Conservation (phyloP, 2,888 invertebrate species). For the Sarcophaga rosellei region DNA sequence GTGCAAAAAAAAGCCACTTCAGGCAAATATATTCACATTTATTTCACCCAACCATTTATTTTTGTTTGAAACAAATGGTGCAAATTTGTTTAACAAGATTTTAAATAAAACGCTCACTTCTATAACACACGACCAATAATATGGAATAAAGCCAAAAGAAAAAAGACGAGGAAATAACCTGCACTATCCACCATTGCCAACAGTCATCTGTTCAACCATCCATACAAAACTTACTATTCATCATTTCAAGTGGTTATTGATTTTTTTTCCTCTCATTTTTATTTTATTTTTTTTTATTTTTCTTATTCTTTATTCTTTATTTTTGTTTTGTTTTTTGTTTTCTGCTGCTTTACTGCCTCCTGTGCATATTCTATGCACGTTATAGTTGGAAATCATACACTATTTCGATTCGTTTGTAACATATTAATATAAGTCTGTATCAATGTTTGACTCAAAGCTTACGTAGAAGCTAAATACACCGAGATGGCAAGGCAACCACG, state of each 20-base stretch:
- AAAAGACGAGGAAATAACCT: conserved; percentile 12
- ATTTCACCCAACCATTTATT: not conserved
- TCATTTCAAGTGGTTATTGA: conserved; percentile 56
- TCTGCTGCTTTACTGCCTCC: too few species aligned
- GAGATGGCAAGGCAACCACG: too few species aligned
- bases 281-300: too few species aligned
- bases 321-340: too few species aligned
- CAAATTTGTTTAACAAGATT: conserved; percentile 54
- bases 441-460: too few species aligned
- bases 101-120: conserved; percentile 30
- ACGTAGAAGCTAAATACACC: too few species aligned
- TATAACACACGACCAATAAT: not conserved
- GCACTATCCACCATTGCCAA: not conserved
- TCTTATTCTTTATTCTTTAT: too few species aligned
- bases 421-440: too few species aligned
- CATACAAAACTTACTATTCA: conserved; percentile 24
- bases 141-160: not conserved
- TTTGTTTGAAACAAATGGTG: conserved; percentile 20
- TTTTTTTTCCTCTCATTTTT: conserved; percentile 22
- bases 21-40: not conserved
- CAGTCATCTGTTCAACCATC: not conserved
- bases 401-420: too few species aligned
- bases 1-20: not conserved
- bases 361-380: too few species aligned
- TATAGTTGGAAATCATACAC: too few species aligned